phyloP scores from a whole-genome alignment of 2,888 invertebrate species.

The Cataglyphis rosenhaueri region DNA sequence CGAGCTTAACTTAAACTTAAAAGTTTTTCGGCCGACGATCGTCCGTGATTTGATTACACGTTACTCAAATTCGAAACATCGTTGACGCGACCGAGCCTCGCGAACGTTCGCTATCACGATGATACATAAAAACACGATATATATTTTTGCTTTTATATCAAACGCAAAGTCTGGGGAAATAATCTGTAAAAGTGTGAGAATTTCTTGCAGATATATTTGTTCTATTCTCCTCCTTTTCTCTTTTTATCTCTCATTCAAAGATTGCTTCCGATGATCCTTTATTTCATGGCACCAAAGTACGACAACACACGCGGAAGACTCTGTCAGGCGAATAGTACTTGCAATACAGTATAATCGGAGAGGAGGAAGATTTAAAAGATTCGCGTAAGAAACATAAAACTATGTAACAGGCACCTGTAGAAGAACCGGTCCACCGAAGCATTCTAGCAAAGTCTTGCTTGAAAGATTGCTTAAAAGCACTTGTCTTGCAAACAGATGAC shows the following conservation, averaged over 20 bases:
- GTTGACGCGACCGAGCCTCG: conserved; percentile 27
- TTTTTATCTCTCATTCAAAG: not conserved
- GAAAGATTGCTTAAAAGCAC: conserved; percentile 42
- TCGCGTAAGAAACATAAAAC: conserved; percentile 68
- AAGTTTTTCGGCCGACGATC: conserved; percentile 27
- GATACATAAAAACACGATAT: not conserved
- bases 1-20: conserved; percentile 41
- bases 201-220: conserved; percentile 9
- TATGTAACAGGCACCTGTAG: conserved; percentile 73
- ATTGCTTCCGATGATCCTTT: conserved; percentile 54
- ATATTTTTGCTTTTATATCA: conserved; percentile 4
- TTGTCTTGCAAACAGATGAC: conserved; percentile 41
- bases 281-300: conserved; percentile 69
- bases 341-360: conserved; percentile 50
- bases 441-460: conserved; percentile 33
- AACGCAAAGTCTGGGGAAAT: conserved; percentile 37
- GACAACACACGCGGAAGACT: conserved; percentile 70
- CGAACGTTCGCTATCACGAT: not conserved
- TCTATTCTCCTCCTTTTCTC: not conserved
- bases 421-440: conserved; percentile 63
- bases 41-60: conserved; percentile 41
- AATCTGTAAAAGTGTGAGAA: conserved; percentile 14
- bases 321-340: conserved; percentile 61
- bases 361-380: conserved; percentile 51
- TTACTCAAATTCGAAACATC: conserved; percentile 34